These are phyloP conservation scores for Pseudomyrmex cubaensis DNA, from an alignment of 1,140 invertebrate species.

Conservation along the genomic window DNA sequence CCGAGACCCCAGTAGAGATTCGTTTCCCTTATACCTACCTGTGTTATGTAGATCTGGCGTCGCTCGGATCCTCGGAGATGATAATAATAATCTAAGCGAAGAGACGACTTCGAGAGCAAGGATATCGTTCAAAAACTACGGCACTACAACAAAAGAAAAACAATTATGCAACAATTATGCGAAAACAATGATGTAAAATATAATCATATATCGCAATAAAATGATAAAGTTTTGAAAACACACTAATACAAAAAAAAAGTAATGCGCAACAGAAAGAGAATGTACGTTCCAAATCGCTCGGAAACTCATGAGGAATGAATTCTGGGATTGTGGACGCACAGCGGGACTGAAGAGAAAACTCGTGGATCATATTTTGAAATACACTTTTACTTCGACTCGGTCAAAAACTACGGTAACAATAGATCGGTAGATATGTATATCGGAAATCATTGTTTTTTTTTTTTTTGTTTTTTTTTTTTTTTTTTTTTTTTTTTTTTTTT, in stretches of 20 bases:
- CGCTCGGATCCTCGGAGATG: slow-evolving; percentile 47
- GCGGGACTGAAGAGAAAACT: slow-evolving; percentile 16
- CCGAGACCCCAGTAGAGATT: slow-evolving; percentile 81
- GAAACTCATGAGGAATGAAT: neutral
- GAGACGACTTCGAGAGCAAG: slow-evolving; percentile 48
- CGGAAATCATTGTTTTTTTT: slow-evolving; percentile 76
- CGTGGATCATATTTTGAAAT: slow-evolving; percentile 81
- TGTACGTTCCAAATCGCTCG: too few relatives aligned
- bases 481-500: neutral
- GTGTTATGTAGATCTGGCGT: slow-evolving; percentile 50
- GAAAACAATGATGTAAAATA: neutral
- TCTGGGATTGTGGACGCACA: neutral
- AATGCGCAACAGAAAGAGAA: neutral
- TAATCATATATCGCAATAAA: neutral
- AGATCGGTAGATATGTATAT: slow-evolving; percentile 84
- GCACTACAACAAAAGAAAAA: slow-evolving; percentile 41
- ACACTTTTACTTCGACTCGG: slow-evolving; percentile 84
- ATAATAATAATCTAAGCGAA: slow-evolving; percentile 54
- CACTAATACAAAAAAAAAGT: neutral
- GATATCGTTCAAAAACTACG: slow-evolving; percentile 43
- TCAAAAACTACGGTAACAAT: slow-evolving; percentile 86
- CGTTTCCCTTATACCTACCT: slow-evolving; percentile 70
- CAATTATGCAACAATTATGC: neutral
- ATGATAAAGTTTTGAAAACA: neutral
- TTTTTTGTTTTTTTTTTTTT: too few relatives aligned